Percentiles rank a stretch among this genome's conserved stretches.
Evolutionary conservation across 2,113 vertebrate genomes (phyloP).

Genomic region (Phaethon lepturus): DNA sequence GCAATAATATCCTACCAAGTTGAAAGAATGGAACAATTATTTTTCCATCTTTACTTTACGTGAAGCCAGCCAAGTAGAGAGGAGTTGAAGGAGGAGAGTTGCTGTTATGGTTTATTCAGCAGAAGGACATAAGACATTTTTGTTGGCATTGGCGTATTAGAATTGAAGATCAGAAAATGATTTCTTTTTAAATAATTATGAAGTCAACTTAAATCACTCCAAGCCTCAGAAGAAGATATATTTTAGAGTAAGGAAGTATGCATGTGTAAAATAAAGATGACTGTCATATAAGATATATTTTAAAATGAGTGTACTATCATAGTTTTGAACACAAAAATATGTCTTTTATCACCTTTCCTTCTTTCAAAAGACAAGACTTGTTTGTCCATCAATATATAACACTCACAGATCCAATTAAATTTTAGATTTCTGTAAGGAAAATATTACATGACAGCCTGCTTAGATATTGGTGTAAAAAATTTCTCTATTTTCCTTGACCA

Average conservation of each 20-base stretch:
- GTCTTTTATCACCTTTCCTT: not conserved
- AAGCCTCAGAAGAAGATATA: not conserved
- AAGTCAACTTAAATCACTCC: not conserved
- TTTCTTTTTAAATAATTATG: not conserved
- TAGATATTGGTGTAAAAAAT: not conserved
- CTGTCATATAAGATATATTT: not conserved
- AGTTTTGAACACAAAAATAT: not conserved
- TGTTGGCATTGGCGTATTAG: not conserved
- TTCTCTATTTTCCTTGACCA: not conserved
- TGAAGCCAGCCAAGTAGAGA: not conserved
- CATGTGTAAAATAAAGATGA: not conserved
- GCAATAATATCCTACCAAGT: not conserved
- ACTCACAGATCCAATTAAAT: not conserved
- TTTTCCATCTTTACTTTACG: not conserved
- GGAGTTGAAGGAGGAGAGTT: not conserved
- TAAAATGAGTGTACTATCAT: not conserved
- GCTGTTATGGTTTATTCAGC: not conserved
- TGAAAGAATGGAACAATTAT: not conserved
- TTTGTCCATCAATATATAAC: not conserved
- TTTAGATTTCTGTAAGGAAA: not conserved
- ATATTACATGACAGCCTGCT: not conserved
- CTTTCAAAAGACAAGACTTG: not conserved
- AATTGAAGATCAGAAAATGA: not conserved
- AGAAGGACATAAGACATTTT: not conserved
- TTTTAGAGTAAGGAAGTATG: not conserved